Evolutionary conservation across 2,797 vertebrate species (phyloP), one percentile per base, ranked within the genome.

Genomic region (Argentina silus): DNA sequence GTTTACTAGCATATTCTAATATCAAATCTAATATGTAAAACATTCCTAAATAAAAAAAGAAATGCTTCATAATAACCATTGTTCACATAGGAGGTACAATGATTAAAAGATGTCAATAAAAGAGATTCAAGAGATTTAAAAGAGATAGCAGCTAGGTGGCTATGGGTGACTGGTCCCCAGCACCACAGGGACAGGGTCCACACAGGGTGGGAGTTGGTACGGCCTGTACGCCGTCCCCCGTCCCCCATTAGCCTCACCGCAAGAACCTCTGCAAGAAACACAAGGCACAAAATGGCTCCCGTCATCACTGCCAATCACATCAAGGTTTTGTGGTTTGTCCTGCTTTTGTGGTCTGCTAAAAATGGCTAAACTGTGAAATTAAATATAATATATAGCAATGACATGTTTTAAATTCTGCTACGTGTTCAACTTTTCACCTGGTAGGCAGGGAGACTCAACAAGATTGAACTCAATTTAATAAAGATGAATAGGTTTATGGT

Each of bases 231-330:
- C n/a, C 3, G 42, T 17, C 53, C 47, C 23, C 15, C n/a, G n/a
- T n/a, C n/a, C 15, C 75, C 47, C 56, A 12, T 44, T 27, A 17
- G 17, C 66, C 44, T 76, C 73, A 79, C 15, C 75, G 36, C 73
- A 88, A 78, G 82, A 90, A 88, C n/a, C 85, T 88, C 92, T 93
- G 88, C 15, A 84, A 87, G 76, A 69, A 76, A 82, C 78, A 51
- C 21, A 78, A 62, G 43, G 66, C 42, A 68, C 21, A 55, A 12
- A 19, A 57, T 48, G 51, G 7, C 53, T 17, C 42, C 7, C 12
- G 27, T 19, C 21, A 66, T 57, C 19, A 23, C 45, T 23, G 2
- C n/a, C 27, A 43, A 23, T 17, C 14, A 43, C 15, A 43, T 36
- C 9, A 12, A 6, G 6, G n/a, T n/a, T n/a, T n/a, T n/a, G n/a